Conservation (phyloP, 2,888 invertebrate genomes). For the Pheosia tremula region DNA sequence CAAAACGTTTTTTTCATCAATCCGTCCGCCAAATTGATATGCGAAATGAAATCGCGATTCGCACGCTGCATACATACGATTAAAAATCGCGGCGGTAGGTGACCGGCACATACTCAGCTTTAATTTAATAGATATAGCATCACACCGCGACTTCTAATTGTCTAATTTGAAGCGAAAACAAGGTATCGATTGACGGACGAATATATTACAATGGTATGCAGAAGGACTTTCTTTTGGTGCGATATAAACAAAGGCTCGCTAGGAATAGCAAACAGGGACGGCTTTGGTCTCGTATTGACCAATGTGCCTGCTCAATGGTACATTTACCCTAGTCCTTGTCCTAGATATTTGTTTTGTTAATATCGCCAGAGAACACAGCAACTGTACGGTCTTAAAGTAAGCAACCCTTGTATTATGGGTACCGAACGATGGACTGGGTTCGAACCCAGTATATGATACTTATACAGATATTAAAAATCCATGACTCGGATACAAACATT, state of each 20-base stretch:
- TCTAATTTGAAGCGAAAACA: constrained; percentile 83
- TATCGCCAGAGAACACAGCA: too few relatives aligned
- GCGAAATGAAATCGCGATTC: constrained; percentile 75
- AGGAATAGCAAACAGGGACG: constrained; percentile 71
- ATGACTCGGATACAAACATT: too few relatives aligned
- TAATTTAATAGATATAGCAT: constrained; percentile 80
- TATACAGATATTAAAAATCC: too few relatives aligned
- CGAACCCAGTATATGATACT: too few relatives aligned
- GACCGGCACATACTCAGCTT: constrained; percentile 74
- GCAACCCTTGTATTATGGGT: too few relatives aligned
- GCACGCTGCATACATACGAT: constrained; percentile 82
- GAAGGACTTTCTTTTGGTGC: constrained; percentile 81
- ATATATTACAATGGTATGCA: constrained; percentile 77
- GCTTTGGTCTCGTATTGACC: constrained; percentile 49
- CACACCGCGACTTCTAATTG: constrained; percentile 79
- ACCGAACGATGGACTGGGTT: too few relatives aligned
- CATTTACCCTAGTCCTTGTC: neutral
- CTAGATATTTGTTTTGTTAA: neutral
- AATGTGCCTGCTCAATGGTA: constrained; percentile 33
- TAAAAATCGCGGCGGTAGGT: constrained; percentile 83
- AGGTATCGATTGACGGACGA: constrained; percentile 68
- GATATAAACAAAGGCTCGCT: constrained; percentile 63
- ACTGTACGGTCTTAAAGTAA: too few relatives aligned
- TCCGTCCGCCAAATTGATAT: constrained; percentile 79
- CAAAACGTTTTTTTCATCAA: constrained; percentile 71